Conservation (phyloP, 2,888 invertebrate genomes). For the Peribatodes rhomboidaria region DNA sequence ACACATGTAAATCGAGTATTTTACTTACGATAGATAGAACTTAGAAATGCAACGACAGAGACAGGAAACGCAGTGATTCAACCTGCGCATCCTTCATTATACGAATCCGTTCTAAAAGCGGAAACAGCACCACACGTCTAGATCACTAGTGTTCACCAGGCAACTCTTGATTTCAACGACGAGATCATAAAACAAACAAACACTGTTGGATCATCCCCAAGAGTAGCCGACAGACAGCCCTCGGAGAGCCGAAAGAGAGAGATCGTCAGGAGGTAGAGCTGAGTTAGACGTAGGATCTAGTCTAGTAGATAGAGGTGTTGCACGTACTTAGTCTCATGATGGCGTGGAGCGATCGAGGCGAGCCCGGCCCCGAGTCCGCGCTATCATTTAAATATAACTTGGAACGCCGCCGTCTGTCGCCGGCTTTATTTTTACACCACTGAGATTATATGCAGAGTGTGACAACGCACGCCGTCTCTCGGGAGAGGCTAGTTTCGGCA, state of each 20-base stretch:
- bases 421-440: conserved; percentile 84
- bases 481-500: conserved; percentile 59
- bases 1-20: conserved; percentile 23
- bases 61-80: conserved; percentile 69
- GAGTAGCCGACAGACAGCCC: conserved; percentile 39
- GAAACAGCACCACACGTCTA: conserved; percentile 55
- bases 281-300: conserved; percentile 64
- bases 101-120: conserved; percentile 61
- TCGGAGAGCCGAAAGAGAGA: conserved; percentile 46
- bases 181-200: conserved; percentile 49
- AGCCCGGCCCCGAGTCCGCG: conserved; percentile 74
- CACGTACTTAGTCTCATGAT: conserved; percentile 84
- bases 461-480: conserved; percentile 72
- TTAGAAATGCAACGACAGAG: conserved; percentile 60
- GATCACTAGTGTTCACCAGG: conserved; percentile 29
- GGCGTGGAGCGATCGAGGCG: conserved; percentile 72
- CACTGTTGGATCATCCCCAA: conserved; percentile 43
- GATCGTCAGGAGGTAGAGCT: conserved; percentile 51
- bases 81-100: conserved; percentile 64
- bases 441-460: conserved; percentile 69
- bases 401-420: conserved; percentile 80
- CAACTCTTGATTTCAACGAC: conserved; percentile 35
- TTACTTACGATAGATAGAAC: conserved; percentile 52
- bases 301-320: conserved; percentile 68
- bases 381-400: conserved; percentile 86